Percentiles rank a stretch among this genome's conserved stretches.
These are phyloP conservation scores for Catagonus wagneri DNA, from an alignment of 2,113 vertebrate species.

Conservation along the genomic window DNA sequence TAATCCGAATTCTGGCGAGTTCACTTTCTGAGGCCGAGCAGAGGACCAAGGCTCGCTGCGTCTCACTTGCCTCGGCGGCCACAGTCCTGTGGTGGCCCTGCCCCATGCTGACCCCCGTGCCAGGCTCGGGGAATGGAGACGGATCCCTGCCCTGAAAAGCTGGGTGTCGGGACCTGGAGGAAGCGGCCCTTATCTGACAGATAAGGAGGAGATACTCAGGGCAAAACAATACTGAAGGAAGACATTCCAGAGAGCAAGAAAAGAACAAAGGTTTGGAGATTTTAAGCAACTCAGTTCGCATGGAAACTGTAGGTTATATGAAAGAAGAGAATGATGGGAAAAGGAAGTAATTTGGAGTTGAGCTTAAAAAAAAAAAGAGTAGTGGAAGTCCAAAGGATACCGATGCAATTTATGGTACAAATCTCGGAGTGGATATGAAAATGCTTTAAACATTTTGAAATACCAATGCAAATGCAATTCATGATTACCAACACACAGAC, in stretches of 20 bases:
- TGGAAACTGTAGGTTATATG: not conserved
- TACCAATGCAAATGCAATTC: not conserved
- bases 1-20: not conserved
- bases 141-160: too few species aligned
- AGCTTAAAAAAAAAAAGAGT: not conserved
- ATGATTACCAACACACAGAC: not conserved
- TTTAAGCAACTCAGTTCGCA: not conserved
- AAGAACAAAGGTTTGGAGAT: not conserved
- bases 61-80: not conserved
- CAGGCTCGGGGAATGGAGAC: not conserved
- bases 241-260: slow-evolving; percentile 22
- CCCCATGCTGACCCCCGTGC: accelerated
- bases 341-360: not conserved
- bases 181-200: not conserved
- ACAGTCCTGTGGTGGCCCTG: accelerated
- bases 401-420: not conserved
- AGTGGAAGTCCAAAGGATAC: not conserved
- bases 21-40: not conserved
- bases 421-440: not conserved
- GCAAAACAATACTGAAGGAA: not conserved
- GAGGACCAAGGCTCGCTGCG: not conserved
- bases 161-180: not conserved
- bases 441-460: not conserved
- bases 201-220: slow-evolving; percentile 8
- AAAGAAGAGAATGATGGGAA: not conserved